Conservation (phyloP, 2,888 invertebrate genomes). For the Lamellibrachia columna region DNA sequence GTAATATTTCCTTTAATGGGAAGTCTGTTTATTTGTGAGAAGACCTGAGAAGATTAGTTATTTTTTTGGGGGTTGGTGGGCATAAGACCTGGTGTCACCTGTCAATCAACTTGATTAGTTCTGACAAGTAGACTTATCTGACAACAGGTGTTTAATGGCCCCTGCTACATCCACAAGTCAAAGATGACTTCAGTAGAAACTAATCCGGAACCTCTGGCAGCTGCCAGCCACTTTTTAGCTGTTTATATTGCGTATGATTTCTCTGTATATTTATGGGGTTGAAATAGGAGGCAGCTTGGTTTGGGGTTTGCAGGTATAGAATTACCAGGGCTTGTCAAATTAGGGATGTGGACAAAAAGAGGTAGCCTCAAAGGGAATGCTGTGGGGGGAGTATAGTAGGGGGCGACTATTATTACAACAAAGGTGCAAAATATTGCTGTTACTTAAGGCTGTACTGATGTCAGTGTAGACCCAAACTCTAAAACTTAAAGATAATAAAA, state of each 20-base stretch:
- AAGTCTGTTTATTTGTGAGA: background rate
- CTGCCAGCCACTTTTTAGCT: background rate
- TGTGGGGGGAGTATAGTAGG: background rate
- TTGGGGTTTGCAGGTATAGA: background rate
- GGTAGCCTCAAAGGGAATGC: background rate
- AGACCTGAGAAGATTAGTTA: background rate
- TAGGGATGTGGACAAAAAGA: background rate
- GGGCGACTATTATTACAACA: background rate
- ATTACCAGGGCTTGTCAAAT: background rate
- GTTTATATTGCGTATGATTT: constrained; percentile 16
- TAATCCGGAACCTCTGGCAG: background rate
- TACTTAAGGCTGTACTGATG: no score
- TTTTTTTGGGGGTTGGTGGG: background rate
- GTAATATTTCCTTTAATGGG: background rate
- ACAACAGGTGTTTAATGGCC: constrained; percentile 16
- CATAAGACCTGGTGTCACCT: background rate
- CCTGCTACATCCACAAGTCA: background rate
- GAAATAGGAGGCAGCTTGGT: background rate
- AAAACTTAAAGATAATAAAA: no score
- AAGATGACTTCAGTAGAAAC: background rate
- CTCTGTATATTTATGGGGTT: background rate
- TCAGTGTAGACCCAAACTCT: no score
- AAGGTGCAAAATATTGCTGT: no score
- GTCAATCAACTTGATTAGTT: background rate
- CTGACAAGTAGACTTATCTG: background rate